phyloP scores from a whole-genome alignment of 2,113 vertebrate species.

The Austrofundulus limnaeus region DNA sequence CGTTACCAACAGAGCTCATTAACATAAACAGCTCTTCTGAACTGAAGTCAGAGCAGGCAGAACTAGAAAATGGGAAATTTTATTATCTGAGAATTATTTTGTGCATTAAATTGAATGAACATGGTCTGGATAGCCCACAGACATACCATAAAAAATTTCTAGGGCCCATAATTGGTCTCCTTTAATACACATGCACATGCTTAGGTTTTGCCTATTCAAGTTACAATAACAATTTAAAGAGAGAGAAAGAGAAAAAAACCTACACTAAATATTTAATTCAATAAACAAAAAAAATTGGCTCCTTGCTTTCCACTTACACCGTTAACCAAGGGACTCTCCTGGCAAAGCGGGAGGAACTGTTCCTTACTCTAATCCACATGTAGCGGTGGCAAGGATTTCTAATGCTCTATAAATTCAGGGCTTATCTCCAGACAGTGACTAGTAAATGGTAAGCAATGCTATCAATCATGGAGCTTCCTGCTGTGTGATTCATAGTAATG shows the following conservation, averaged over 20 bases:
- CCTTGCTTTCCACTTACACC: constrained; percentile 45
- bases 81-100: too few relatives aligned
- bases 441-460: constrained; percentile 77
- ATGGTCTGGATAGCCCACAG: too few relatives aligned
- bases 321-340: constrained; percentile 40
- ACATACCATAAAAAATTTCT: too few relatives aligned
- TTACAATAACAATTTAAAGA: constrained; percentile 28
- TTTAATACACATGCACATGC: constrained; percentile 2
- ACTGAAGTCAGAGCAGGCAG: too few relatives aligned
- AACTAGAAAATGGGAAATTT: too few relatives aligned
- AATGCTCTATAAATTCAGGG: constrained; percentile 75
- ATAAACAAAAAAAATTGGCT: constrained; percentile 43
- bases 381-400: constrained; percentile 66
- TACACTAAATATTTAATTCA: constrained; percentile 34
- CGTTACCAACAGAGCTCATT: too few relatives aligned
- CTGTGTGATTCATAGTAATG: constrained; percentile 81
- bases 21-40: too few relatives aligned
- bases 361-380: constrained; percentile 69
- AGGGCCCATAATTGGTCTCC: too few relatives aligned
- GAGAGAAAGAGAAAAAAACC: constrained; percentile 1
- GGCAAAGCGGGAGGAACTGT: constrained; percentile 31
- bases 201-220: constrained; percentile 5
- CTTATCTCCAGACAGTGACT: constrained; percentile 78
- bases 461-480: constrained; percentile 76
- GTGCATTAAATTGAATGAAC: too few relatives aligned